Conservation (phyloP, 2,113 vertebrate species). For the Chlorodrepanis virens region DNA sequence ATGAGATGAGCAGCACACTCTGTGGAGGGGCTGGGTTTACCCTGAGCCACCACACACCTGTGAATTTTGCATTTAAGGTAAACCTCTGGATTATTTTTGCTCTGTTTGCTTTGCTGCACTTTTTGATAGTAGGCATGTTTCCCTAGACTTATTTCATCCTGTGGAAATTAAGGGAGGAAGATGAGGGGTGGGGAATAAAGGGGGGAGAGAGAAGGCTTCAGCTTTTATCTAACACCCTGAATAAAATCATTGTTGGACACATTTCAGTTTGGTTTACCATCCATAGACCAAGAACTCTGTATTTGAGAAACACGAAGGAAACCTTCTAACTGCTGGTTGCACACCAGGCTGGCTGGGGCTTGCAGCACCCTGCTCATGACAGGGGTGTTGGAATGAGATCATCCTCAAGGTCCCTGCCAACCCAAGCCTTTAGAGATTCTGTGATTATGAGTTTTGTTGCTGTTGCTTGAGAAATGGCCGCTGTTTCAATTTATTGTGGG, state of each 20-base stretch:
- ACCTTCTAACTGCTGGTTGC: too few species aligned
- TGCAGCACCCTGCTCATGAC: background rate
- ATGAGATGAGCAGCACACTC: background rate
- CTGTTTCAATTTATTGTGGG: background rate
- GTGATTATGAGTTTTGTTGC: background rate
- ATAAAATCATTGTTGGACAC: background rate
- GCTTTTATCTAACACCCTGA: background rate
- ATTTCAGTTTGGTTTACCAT: background rate
- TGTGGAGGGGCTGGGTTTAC: background rate
- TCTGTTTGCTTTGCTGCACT: background rate
- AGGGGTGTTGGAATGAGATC: accelerated
- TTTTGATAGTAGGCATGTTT: background rate
- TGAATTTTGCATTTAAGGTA: background rate
- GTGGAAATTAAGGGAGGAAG: background rate
- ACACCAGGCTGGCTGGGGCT: background rate
- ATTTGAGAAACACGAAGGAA: background rate
- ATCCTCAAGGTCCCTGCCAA: background rate
- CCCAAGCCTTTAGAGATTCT: background rate
- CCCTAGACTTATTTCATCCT: background rate
- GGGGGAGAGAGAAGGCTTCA: background rate
- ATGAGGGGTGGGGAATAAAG: background rate
- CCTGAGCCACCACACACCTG: background rate
- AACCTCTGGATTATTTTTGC: background rate
- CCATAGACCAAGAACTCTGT: background rate
- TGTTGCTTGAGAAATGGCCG: background rate